Conservation (phyloP, 2,888 invertebrate species). For the Hedya salicella region DNA sequence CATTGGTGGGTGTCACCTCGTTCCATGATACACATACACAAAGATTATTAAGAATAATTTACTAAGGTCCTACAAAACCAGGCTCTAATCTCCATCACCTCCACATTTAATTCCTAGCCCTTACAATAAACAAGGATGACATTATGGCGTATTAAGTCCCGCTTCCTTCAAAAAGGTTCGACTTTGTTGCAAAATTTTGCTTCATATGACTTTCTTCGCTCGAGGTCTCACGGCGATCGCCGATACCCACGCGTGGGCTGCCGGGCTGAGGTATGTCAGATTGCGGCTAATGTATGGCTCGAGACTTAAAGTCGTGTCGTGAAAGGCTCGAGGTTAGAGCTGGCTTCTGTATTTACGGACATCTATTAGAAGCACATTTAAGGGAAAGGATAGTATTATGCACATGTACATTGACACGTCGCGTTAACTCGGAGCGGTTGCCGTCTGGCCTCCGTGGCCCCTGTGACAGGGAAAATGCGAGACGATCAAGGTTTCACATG, state of each 20-base stretch:
- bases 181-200: neutral
- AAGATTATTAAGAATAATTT: too few species aligned
- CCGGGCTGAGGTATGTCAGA: slow-evolving; percentile 10
- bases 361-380: neutral
- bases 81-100: slow-evolving; percentile 12
- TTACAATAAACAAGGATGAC: slow-evolving; percentile 20
- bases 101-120: neutral
- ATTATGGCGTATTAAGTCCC: slow-evolving; percentile 8
- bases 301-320: neutral
- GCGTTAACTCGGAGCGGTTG: too few species aligned
- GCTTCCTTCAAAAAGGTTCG: neutral
- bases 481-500: too few species aligned
- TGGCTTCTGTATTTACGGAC: slow-evolving; percentile 7
- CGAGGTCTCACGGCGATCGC: neutral
- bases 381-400: too few species aligned
- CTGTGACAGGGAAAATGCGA: too few species aligned
- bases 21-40: too few species aligned
- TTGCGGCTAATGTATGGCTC: slow-evolving; percentile 10
- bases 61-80: neutral
- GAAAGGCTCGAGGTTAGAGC: neutral
- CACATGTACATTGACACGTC: too few species aligned
- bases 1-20: too few species aligned
- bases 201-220: too few species aligned
- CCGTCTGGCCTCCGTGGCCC: too few species aligned
- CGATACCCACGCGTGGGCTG: slow-evolving; percentile 3